Conservation (phyloP, 2,113 vertebrate genomes). For the Petromus typicus region DNA sequence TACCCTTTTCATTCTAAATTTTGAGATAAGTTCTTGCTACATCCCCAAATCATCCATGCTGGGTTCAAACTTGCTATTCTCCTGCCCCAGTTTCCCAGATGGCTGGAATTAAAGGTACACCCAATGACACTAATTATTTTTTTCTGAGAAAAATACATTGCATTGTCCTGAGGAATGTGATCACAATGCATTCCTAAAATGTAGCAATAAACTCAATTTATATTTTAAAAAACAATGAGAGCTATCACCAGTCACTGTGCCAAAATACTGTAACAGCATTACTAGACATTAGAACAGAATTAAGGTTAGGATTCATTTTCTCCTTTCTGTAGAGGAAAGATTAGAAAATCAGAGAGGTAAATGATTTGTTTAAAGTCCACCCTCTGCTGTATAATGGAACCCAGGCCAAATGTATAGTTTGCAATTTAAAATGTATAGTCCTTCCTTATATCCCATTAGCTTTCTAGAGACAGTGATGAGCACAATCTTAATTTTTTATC, state of each 20-base stretch:
- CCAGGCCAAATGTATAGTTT: background rate
- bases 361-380: background rate
- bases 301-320: background rate
- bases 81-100: background rate
- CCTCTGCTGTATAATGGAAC: background rate
- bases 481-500: background rate
- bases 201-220: no score
- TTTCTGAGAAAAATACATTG: background rate
- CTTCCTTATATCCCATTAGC: background rate
- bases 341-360: background rate
- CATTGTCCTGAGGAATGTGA: background rate
- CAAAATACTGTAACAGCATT: background rate
- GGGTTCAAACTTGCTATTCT: background rate
- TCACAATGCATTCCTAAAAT: no score
- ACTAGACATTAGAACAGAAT: background rate
- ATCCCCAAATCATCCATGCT: background rate
- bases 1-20: background rate
- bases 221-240: background rate
- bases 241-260: background rate
- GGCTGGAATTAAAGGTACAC: background rate
- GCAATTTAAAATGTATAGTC: background rate
- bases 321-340: background rate
- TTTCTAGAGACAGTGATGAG: background rate
- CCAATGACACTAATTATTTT: background rate
- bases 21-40: background rate